Evolutionary conservation across 2,888 invertebrate species (phyloP).

Genomic region (Drosophila leonis): DNA sequence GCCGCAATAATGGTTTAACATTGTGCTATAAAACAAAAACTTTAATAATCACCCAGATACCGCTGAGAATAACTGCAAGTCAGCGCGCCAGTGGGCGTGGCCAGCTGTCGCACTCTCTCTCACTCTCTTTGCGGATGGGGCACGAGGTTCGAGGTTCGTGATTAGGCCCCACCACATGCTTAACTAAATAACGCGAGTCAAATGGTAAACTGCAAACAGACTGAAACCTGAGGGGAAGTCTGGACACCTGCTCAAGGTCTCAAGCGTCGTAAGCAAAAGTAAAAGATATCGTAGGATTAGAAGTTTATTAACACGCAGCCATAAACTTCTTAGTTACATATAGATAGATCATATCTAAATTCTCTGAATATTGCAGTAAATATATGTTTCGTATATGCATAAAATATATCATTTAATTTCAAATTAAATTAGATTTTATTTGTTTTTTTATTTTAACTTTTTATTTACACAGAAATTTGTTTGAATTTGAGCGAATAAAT

Average conservation of each 20-base stretch:
- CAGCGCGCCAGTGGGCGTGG: conserved; percentile 16
- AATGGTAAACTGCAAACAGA: neutral
- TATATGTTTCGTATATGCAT: too few species aligned
- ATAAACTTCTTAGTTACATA: conserved; percentile 9
- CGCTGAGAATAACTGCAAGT: conserved; percentile 34
- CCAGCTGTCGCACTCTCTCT: conserved; percentile 4
- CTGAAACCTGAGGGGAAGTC: neutral
- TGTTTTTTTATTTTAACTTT: neutral
- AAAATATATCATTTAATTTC: neutral
- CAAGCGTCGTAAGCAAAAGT: neutral
- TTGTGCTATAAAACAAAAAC: conserved; percentile 30
- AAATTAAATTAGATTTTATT: neutral
- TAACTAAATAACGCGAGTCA: neutral
- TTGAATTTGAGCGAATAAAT: neutral
- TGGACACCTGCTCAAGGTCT: neutral
- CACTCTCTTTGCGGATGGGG: conserved; percentile 4
- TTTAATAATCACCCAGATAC: conserved; percentile 28
- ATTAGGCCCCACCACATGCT: neutral
- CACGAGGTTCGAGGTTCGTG: neutral
- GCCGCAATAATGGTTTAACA: conserved; percentile 18
- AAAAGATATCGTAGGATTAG: neutral
- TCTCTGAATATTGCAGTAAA: neutral
- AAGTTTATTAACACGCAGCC: conserved; percentile 25
- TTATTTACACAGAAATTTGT: neutral
- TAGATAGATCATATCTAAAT: neutral